A percentile compares a stretch with the other conserved stretches of the same genome.
These are phyloP conservation scores for Boloria selene DNA, from an alignment of 2,888 invertebrate genomes.

Conservation along the genomic window DNA sequence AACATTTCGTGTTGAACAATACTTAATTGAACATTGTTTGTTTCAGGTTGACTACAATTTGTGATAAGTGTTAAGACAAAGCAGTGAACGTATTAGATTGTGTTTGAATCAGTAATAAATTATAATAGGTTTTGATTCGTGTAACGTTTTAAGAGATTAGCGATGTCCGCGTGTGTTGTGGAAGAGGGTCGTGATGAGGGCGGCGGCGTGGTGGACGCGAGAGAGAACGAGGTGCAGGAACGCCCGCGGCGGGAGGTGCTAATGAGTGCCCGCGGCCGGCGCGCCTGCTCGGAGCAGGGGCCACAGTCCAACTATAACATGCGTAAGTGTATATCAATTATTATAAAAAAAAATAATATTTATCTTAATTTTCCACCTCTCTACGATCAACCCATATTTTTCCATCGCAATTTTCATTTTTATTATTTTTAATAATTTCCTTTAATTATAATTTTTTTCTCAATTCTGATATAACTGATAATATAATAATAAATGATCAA, in stretches of 20 bases:
- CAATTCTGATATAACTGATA: too few species aligned
- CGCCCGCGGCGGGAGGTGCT: conserved; percentile 77
- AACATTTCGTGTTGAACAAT: too few species aligned
- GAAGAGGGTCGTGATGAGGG: conserved; percentile 69
- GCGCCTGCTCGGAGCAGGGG: conserved; percentile 87
- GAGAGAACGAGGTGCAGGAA: conserved; percentile 65
- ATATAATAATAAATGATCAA: too few species aligned
- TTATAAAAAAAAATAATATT: too few species aligned
- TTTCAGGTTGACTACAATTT: conserved; percentile 33
- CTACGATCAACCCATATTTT: too few species aligned
- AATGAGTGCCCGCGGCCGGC: conserved; percentile 80
- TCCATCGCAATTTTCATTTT: too few species aligned
- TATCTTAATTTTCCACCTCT: too few species aligned
- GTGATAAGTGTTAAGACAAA: neutral
- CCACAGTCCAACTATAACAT: conserved; percentile 80
- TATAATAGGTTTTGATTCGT: neutral
- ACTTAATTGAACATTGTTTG: conserved; percentile 2
- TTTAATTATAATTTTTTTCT: too few species aligned
- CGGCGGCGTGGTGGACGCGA: conserved; percentile 42
- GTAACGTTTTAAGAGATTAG: conserved; percentile 21
- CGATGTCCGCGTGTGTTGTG: conserved; percentile 73
- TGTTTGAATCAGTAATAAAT: too few species aligned
- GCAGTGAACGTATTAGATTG: conserved; percentile 7
- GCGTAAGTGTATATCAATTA: conserved; percentile 56
- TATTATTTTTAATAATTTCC: too few species aligned